Evolutionary conservation across 64 coral and sea anemone species (phyloP).

Genomic region (Trachythela sp.): DNA sequence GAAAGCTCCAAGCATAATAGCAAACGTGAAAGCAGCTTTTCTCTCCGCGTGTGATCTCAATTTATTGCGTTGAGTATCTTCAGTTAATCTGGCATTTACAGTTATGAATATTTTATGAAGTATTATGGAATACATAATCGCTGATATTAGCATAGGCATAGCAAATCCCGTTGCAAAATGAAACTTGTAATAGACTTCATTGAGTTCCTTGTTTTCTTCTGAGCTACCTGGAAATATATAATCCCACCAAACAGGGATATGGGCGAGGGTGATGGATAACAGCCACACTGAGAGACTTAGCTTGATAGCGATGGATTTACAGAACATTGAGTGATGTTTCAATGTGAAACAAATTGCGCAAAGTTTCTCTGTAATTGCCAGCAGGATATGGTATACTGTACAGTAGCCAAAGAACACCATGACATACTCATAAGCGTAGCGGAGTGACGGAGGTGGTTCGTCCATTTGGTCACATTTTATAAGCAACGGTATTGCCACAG

Average conservation of each 20-base stretch:
- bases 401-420: background rate
- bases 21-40: background rate
- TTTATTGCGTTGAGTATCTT: background rate
- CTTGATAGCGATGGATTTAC: background rate
- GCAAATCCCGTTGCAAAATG: background rate
- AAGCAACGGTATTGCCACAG: background rate
- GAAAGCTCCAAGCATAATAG: background rate
- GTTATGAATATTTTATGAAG: background rate
- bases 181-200: background rate
- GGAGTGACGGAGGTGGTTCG: background rate
- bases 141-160: background rate
- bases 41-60: background rate
- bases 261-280: background rate
- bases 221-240: background rate
- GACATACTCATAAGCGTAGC: background rate
- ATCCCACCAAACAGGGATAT: background rate
- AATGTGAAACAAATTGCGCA: background rate
- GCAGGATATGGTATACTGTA: background rate
- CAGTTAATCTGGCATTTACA: background rate
- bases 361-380: background rate
- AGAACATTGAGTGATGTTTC: background rate
- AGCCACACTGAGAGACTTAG: background rate
- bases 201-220: background rate
- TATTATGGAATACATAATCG: background rate
- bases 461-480: background rate